A percentile compares a stretch with the other conserved stretches of the same genome.
phyloP scores from a whole-genome alignment of 2,113 vertebrate species.

The Podarcis raffonei region DNA sequence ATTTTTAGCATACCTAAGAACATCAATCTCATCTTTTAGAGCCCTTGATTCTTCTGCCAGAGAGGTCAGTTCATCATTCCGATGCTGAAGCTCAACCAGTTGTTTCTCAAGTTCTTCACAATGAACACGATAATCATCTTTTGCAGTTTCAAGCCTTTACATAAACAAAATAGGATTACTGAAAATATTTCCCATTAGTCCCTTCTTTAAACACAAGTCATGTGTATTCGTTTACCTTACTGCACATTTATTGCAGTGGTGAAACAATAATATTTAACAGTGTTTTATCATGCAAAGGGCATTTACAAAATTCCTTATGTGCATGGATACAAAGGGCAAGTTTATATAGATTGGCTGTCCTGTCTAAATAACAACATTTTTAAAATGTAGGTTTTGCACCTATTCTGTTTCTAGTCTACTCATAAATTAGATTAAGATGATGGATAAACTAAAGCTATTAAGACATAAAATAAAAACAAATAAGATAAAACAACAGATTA shows the following conservation, averaged over 20 bases:
- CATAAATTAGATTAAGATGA: background rate
- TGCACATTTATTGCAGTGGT: background rate
- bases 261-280: background rate
- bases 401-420: background rate
- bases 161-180: constrained; percentile 30
- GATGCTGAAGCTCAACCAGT: constrained; percentile 92
- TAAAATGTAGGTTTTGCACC: background rate
- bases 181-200: background rate
- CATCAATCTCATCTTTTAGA: constrained; percentile 93
- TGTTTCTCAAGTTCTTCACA: constrained; percentile 97
- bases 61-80: constrained; percentile 92
- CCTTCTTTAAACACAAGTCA: background rate
- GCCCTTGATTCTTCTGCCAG: constrained; percentile 94
- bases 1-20: constrained; percentile 83
- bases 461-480: background rate
- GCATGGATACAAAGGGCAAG: background rate
- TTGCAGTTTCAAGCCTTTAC: constrained; percentile 92
- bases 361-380: background rate
- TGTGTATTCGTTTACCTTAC: background rate
- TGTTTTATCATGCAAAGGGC: background rate
- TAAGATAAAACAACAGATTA: background rate
- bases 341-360: background rate
- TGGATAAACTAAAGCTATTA: background rate
- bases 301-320: background rate
- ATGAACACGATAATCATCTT: constrained; percentile 97